Evolutionary conservation across 2,113 vertebrate species (phyloP), one percentile per base, ranked within the genome.

Genomic region (Eulacestoma nigropectus): DNA sequence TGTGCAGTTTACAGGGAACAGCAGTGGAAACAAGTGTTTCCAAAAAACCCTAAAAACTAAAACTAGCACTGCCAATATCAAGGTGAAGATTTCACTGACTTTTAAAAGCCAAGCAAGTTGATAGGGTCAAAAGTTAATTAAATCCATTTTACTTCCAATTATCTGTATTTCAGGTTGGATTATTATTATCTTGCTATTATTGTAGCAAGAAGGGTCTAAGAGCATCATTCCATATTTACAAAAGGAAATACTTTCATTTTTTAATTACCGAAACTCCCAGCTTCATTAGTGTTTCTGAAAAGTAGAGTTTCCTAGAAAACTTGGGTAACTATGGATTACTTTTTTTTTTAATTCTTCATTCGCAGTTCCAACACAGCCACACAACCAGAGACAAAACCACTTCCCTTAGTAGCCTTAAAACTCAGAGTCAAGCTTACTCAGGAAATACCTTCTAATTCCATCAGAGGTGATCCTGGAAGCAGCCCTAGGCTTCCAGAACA

Each of bases 1-100:
- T 0, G 0, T 4, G 46, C 37, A 49, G 10, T 4, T 46, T 4
- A 39, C 35, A 52, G 0, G 2, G 16, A 65, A 21, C 0, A 42
- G 41, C 30, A 59, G 22, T 0, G 5, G 41, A 33, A 74, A n/a
- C 42, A 39, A 53, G 14, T 0, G 4, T 5, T 7, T 3, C 57
- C 57, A 37, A 59, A 37, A 59, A 59, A 59, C 1, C 23, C 16
- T 16, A 25, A 35, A 59, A 59, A 35, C 11, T 26, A 13, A 35
- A 80, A 21, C 13, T 2, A 47, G 41, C 21, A 27, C 50, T 47
- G 63, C 29, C 44, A 29, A 8, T 19, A 50, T 4, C 9, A 22
- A 53, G 13, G 44, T 11, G 21, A 56, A 35, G 25, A 37, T 18
- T 64, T 64, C 47, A 35, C 50, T 73, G 53, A 20, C 27, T 33